phyloP scores from a whole-genome alignment of 2,113 vertebrate genomes.

The Aspidoscelis tigris region DNA sequence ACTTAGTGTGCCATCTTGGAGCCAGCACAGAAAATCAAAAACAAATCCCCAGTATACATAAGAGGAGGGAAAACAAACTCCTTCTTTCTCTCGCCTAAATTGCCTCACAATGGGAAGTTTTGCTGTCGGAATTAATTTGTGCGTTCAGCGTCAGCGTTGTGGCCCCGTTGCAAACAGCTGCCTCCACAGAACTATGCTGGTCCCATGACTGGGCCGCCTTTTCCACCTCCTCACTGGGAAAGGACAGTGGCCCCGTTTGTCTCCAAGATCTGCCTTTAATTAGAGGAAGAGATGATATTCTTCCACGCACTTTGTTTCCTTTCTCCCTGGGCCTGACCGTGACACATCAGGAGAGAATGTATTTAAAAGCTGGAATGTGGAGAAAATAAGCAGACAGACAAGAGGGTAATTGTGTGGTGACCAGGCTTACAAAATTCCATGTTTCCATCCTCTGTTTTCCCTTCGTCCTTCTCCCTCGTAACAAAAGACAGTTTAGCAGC shows the following conservation, averaged over 20 bases:
- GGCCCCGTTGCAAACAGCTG: neutral
- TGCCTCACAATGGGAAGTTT: slow-evolving; percentile 12
- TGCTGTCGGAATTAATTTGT: neutral
- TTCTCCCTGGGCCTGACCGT: neutral
- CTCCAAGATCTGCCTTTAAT: slow-evolving; percentile 31
- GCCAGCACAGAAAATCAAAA: neutral
- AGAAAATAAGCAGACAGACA: neutral
- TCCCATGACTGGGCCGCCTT: neutral
- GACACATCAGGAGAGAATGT: rapidly evolving
- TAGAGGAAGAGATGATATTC: slow-evolving; percentile 11
- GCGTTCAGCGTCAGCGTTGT: no score
- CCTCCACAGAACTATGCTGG: neutral
- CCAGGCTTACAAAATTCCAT: neutral
- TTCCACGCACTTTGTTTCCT: neutral
- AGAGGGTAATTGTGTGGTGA: neutral
- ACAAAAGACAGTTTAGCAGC: neutral
- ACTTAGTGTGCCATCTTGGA: neutral
- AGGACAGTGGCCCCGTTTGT: slow-evolving; percentile 11
- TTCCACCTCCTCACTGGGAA: neutral
- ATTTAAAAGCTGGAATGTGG: slow-evolving; percentile 5
- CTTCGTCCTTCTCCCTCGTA: neutral
- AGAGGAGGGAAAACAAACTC: neutral
- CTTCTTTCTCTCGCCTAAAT: neutral
- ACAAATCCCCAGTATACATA: neutral
- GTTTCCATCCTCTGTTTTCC: no score